Evolutionary conservation across 2,113 vertebrate species (phyloP), one percentile per base, ranked within the genome.

Genomic region (Galemys pyrenaicus): DNA sequence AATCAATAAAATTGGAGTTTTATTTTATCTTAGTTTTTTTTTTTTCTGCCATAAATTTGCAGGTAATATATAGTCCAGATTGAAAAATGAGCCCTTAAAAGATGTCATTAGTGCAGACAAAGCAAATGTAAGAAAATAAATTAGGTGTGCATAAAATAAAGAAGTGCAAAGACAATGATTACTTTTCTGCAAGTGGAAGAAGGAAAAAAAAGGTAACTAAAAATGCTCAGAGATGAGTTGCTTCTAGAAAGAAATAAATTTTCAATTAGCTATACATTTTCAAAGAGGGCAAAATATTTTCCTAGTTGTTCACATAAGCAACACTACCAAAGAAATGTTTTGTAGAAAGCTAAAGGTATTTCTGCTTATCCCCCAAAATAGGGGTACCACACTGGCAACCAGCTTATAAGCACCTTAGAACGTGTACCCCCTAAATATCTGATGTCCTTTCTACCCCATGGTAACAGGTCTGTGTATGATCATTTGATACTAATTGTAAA

Each of bases 181-280:
- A 64, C 20, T 92, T 92, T 73, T 58, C 39, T 24, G 35, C 46
- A 65, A 51, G 26, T 85, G 24, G 9, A 71, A 56, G 24, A 74
- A 87, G 44, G 44, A 58, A n/a, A 94, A 87, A 84, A 68, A 81
- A 82, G 37, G 6, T 79, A 86, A 81, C 7, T 64, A 60, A 46
- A 70, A 85, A 77, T 79, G 97, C 97, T 96, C 35, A 74, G 68
- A 70, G 88, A 87, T 68, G 28, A 64, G 1, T 10, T 84, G 30
- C n/a, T 83, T 88, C 60, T 67, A 74, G 39, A 87, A 35, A 56
- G 9, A 9, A 51, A 75, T 10, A 4, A 5, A 60, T 54, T 85
- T 90, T 92, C 26, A 65, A 4, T 87, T 17, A 51, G 54, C 54
- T 22, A 56, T 56, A 56, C 54, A 56, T 60, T 87, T 91, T 93